These are phyloP conservation scores for Fukomys damarensis DNA, from an alignment of 2,113 vertebrate species.

Conservation along the genomic window DNA sequence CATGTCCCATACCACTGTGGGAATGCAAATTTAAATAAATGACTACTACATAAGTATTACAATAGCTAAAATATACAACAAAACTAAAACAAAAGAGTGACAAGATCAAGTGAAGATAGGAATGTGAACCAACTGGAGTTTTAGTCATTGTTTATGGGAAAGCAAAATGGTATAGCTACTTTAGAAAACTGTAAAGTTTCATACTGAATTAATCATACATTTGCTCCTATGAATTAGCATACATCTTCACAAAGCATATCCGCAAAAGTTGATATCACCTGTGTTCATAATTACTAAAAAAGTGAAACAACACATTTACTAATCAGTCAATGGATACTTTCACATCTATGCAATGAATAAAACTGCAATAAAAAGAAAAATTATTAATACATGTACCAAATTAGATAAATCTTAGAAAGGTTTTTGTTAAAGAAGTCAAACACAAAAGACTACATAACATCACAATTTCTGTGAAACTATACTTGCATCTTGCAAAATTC, in stretches of 20 bases:
- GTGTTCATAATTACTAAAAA: neutral
- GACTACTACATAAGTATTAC: neutral
- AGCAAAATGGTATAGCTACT: neutral
- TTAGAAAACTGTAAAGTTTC: neutral
- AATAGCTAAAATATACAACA: neutral
- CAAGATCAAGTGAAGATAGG: neutral
- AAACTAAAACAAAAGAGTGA: neutral
- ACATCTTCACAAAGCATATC: neutral
- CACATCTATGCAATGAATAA: neutral
- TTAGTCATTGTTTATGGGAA: neutral
- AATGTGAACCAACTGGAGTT: neutral
- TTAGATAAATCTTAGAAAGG: neutral
- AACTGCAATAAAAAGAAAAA: neutral
- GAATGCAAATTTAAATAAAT: neutral
- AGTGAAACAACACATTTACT: neutral
- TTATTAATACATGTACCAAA: neutral
- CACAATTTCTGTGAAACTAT: neutral
- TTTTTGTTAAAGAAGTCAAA: neutral
- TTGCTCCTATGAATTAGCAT: neutral
- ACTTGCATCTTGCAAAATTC: neutral
- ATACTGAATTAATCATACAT: neutral
- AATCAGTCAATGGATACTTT: neutral
- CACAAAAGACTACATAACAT: neutral
- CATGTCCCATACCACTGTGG: neutral
- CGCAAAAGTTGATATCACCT: neutral